These are phyloP conservation scores for Coptodon bakossiorum DNA, from an alignment of 2,113 vertebrate genomes.

Conservation along the genomic window DNA sequence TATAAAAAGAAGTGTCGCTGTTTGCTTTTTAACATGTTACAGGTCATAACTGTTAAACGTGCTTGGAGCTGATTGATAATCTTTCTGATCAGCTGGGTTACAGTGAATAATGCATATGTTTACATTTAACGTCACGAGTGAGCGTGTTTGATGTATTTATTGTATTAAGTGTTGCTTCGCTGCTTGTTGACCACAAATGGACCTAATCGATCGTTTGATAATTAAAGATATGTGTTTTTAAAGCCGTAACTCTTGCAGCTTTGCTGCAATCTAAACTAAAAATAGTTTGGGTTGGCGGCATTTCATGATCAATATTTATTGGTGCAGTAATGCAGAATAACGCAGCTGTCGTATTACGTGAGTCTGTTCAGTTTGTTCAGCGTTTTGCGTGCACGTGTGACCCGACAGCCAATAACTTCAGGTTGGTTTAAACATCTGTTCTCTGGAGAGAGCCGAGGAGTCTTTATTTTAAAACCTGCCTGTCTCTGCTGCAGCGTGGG, in stretches of 20 bases:
- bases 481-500: background rate
- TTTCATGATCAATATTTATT: background rate
- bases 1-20: fast-evolving
- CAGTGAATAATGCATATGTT: background rate
- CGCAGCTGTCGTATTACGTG: fast-evolving
- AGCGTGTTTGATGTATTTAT: background rate
- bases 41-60: fast-evolving
- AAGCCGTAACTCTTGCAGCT: background rate
- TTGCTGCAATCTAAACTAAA: background rate
- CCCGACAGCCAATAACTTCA: background rate
- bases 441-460: background rate
- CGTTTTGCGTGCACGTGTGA: background rate
- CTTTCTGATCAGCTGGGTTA: background rate
- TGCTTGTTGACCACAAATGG: background rate
- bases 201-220: background rate
- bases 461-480: background rate
- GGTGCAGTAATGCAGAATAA: background rate
- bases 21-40: background rate
- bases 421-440: background rate
- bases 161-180: background rate
- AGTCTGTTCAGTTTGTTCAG: background rate
- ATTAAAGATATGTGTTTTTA: fast-evolving
- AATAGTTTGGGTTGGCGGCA: background rate
- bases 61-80: background rate
- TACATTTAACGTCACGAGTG: background rate